Evolutionary conservation across 1,140 invertebrate species (phyloP).

Genomic region (Arctopsyche grandis): DNA sequence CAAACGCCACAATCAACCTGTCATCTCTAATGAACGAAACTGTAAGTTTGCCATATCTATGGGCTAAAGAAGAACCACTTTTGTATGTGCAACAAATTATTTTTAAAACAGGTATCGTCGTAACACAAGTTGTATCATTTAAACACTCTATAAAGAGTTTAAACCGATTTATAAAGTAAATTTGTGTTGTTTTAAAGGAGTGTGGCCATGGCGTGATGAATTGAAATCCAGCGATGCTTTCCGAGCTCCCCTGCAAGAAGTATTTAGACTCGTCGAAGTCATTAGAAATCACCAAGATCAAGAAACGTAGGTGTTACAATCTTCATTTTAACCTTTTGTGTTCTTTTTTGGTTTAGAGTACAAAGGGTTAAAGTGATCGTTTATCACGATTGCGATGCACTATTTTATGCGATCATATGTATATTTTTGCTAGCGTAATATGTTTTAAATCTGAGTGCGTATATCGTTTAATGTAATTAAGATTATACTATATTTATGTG

Average conservation of each 20-base stretch:
- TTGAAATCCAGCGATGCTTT: constrained; percentile 88
- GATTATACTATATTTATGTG: too few species aligned
- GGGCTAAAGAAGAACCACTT: constrained; percentile 71
- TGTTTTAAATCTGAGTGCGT: too few species aligned
- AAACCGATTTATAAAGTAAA: neutral
- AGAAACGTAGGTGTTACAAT: constrained; percentile 71
- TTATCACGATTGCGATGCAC: neutral
- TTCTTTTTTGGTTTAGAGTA: neutral
- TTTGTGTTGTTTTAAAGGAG: constrained; percentile 63
- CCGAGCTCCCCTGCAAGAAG: constrained; percentile 84
- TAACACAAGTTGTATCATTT: neutral
- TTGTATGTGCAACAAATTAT: constrained; percentile 88
- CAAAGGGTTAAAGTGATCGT: constrained; percentile 16
- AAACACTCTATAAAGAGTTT: too few species aligned
- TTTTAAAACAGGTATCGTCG: constrained; percentile 65
- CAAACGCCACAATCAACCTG: constrained; percentile 54
- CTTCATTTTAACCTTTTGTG: too few species aligned
- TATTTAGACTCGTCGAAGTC: constrained; percentile 86
- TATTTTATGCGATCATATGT: too few species aligned
- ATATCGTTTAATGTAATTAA: too few species aligned
- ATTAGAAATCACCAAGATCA: constrained; percentile 85
- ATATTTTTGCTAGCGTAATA: too few species aligned
- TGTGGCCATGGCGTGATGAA: constrained; percentile 86
- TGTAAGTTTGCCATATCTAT: constrained; percentile 66
- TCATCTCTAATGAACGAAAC: constrained; percentile 63